Percentiles rank a stretch among this genome's conserved stretches.
Evolutionary conservation across 2,888 invertebrate species (phyloP).

Genomic region (Phytoseiulus persimilis): DNA sequence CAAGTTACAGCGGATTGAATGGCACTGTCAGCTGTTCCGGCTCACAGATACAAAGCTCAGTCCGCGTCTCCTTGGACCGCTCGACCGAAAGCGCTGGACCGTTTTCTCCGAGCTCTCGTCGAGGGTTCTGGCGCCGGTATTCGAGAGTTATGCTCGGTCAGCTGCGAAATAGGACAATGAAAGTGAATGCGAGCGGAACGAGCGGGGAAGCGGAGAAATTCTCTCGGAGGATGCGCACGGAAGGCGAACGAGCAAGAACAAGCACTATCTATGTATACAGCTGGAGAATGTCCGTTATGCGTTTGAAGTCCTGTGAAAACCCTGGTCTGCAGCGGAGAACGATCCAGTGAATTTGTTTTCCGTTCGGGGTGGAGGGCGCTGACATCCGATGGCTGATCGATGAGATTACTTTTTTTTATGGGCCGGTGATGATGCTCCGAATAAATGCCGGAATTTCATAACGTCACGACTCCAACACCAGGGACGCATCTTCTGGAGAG

Average conservation of each 20-base stretch:
- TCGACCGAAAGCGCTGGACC: not conserved
- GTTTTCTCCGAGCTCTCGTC: not conserved
- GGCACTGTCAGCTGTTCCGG: not conserved
- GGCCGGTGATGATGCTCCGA: no score
- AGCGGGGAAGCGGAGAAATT: not conserved
- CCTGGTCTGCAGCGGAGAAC: not conserved
- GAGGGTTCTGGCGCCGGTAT: not conserved
- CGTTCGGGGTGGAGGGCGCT: no score
- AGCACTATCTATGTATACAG: not conserved
- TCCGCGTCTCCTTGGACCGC: not conserved
- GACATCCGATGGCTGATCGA: no score
- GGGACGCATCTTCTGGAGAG: no score
- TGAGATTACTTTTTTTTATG: no score
- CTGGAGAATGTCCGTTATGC: not conserved
- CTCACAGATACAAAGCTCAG: not conserved
- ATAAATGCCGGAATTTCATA: no score
- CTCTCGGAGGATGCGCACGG: not conserved
- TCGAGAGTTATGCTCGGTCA: conserved; percentile 5
- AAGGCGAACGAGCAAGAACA: not conserved
- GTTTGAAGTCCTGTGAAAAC: not conserved
- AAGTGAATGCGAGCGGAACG: not conserved
- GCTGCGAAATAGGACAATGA: conserved; percentile 5
- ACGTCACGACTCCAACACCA: no score
- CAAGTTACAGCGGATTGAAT: not conserved
- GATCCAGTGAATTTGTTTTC: no score